These are phyloP conservation scores for Ceyx cyanopectus DNA, from an alignment of 2,113 vertebrate genomes.

Conservation along the genomic window DNA sequence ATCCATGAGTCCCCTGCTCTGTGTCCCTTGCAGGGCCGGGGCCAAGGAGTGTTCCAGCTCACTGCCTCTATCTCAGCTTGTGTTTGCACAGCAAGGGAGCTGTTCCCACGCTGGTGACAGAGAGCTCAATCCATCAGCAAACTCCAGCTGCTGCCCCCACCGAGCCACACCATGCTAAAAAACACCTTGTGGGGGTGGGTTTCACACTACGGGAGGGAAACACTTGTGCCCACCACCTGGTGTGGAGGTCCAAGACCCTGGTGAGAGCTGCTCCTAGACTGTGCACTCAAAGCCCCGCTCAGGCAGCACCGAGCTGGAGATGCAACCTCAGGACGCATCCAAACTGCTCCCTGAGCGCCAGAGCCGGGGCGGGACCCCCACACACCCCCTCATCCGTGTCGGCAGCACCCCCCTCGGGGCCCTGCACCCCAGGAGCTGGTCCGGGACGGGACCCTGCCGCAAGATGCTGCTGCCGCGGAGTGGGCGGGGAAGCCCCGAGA, in stretches of 20 bases:
- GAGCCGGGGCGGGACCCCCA: fast-evolving
- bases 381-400: fast-evolving
- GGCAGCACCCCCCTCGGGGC: not conserved
- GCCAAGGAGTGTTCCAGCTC: not conserved
- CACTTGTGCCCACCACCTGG: not conserved
- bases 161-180: fast-evolving
- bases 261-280: not conserved
- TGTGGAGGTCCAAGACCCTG: not conserved
- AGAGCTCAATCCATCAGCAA: too few relatives aligned
- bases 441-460: fast-evolving
- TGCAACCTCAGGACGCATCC: not conserved
- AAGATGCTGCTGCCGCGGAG: not conserved
- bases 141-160: not conserved
- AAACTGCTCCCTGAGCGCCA: not conserved
- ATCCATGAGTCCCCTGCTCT: too few relatives aligned
- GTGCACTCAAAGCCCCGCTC: not conserved
- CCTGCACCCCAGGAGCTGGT: not conserved
- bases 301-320: not conserved
- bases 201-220: not conserved
- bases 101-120: not conserved
- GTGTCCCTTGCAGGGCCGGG: too few relatives aligned
- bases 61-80: not conserved
- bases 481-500: too few relatives aligned
- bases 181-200: not conserved
- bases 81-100: not conserved